Conservation (phyloP, 1,140 invertebrate genomes). For the Drosophila orena region DNA sequence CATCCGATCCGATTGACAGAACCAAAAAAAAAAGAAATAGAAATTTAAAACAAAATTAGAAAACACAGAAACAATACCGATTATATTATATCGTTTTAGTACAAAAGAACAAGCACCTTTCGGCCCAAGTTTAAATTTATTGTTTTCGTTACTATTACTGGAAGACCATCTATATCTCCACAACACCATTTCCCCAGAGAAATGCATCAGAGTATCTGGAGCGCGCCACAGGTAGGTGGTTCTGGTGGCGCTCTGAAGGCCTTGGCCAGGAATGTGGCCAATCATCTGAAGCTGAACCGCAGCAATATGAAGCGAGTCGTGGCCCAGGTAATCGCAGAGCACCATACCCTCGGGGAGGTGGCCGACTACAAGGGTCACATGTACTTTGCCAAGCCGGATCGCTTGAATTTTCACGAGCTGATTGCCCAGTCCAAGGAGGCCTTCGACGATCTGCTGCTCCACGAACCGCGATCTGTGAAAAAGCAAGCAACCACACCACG, state of each 20-base stretch:
- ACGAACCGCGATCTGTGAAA: constrained; percentile 14
- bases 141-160: not conserved
- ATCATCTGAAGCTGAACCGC: constrained; percentile 45
- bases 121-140: constrained; percentile 16
- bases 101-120: not conserved
- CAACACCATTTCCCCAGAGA: not conserved
- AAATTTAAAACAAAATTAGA: constrained; percentile 12
- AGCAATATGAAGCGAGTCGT: constrained; percentile 61
- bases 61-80: not conserved
- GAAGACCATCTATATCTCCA: not conserved
- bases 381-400: constrained; percentile 64
- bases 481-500: not conserved
- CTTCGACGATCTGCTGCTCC: constrained; percentile 52
- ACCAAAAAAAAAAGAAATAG: not conserved
- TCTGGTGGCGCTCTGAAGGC: constrained; percentile 62
- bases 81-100: no score
- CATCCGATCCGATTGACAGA: not conserved
- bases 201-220: constrained; percentile 55
- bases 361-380: constrained; percentile 63
- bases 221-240: constrained; percentile 44
- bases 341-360: constrained; percentile 51
- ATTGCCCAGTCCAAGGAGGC: constrained; percentile 67
- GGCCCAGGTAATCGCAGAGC: constrained; percentile 67
- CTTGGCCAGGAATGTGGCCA: constrained; percentile 59
- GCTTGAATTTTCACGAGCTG: constrained; percentile 49